phyloP scores from a whole-genome alignment of 1,140 invertebrate genomes.

The Hylaeus anthracinus region DNA sequence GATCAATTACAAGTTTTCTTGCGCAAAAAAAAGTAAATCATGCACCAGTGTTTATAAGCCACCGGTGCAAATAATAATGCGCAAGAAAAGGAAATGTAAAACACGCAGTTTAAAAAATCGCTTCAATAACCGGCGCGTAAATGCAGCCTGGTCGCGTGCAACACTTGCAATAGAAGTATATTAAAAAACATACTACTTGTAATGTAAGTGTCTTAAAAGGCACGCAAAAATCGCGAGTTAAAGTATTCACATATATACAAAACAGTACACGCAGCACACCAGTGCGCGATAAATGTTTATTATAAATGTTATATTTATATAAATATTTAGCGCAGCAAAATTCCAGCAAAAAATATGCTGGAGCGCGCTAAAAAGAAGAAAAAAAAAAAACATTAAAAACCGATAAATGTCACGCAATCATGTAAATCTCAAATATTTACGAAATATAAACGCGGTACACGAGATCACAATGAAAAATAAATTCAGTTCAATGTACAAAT shows the following conservation, averaged over 20 bases:
- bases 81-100: background rate
- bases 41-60: background rate
- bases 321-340: background rate
- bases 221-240: background rate
- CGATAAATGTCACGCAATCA: constrained; percentile 13
- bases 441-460: background rate
- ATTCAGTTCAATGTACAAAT: background rate
- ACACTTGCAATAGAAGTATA: background rate
- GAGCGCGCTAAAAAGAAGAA: background rate
- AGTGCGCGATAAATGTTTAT: background rate
- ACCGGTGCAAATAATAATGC: background rate
- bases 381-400: background rate
- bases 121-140: background rate
- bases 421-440: background rate
- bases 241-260: background rate
- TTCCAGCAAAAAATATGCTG: constrained; percentile 13
- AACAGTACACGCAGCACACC: constrained; percentile 15
- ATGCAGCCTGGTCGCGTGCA: constrained; percentile 7
- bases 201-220: background rate
- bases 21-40: background rate
- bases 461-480: background rate
- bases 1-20: background rate
- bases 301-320: no score
- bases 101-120: background rate
- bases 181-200: background rate